These are phyloP conservation scores for Diplodus puntazzo DNA, from an alignment of 2,797 vertebrate genomes.

Conservation along the genomic window DNA sequence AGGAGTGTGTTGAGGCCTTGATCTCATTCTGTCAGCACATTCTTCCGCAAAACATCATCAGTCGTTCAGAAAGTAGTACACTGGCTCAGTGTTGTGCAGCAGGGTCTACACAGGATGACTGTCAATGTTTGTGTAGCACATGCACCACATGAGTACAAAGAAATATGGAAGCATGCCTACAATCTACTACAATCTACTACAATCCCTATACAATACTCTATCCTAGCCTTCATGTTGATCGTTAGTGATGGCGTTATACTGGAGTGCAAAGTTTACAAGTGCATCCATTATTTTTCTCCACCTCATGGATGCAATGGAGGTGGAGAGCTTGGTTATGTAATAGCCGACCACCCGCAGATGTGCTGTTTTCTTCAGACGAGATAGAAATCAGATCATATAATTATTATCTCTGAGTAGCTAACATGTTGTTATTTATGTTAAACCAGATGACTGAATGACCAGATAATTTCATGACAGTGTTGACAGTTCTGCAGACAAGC, in stretches of 20 bases:
- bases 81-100: not conserved
- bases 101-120: not conserved
- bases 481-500: not conserved
- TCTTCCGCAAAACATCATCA: not conserved
- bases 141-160: not conserved
- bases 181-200: not conserved
- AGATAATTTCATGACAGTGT: not conserved
- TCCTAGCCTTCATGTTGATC: not conserved
- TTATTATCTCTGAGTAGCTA: not conserved
- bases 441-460: not conserved
- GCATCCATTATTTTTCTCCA: not conserved
- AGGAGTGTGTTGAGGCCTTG: constrained; percentile 12
- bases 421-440: not conserved
- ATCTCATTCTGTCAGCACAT: constrained; percentile 29
- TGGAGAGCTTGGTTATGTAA: constrained; percentile 46
- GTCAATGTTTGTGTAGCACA: not conserved
- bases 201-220: not conserved
- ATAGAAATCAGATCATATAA: not conserved
- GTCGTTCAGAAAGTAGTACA: not conserved
- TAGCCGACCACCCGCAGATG: constrained; percentile 2
- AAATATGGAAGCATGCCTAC: too few species aligned
- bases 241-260: not conserved
- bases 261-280: not conserved
- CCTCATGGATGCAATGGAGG: constrained; percentile 7
- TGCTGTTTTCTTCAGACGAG: constrained; percentile 6